These are phyloP conservation scores for Rotaria socialis DNA, from an alignment of 2,888 invertebrate species.

Conservation along the genomic window DNA sequence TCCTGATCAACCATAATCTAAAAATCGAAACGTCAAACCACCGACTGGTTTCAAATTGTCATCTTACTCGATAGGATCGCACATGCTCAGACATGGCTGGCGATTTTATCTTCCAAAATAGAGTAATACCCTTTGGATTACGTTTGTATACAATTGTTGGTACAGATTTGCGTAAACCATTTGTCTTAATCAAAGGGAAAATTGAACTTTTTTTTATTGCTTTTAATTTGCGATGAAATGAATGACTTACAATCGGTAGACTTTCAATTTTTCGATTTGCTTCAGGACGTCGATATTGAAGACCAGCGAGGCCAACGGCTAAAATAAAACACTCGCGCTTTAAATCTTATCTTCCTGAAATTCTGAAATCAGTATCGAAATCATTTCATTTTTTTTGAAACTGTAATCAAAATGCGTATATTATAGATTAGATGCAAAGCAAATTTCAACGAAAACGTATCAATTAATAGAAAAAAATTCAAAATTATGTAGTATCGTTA, in stretches of 20 bases:
- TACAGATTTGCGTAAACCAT: background rate
- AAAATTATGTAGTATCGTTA: background rate
- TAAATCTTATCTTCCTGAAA: background rate
- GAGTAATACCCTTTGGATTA: background rate
- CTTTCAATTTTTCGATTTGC: background rate
- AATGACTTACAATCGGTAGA: slow-evolving; percentile 34
- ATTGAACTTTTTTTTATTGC: background rate
- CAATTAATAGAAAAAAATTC: background rate
- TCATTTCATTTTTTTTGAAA: no score
- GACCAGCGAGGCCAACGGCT: background rate
- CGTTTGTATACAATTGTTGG: background rate
- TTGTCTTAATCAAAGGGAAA: background rate
- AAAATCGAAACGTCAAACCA: background rate
- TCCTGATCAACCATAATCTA: background rate
- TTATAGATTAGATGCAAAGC: background rate
- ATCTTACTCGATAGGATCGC: slow-evolving; percentile 22
- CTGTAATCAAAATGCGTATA: background rate
- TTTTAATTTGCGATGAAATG: background rate
- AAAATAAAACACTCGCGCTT: background rate
- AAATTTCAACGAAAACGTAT: background rate
- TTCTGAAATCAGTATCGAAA: background rate
- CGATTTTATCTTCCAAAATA: background rate
- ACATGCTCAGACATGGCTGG: background rate
- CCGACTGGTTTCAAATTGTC: background rate
- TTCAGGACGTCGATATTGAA: background rate